Evolutionary conservation across 2,113 vertebrate species (phyloP).

Genomic region (Parus major): DNA sequence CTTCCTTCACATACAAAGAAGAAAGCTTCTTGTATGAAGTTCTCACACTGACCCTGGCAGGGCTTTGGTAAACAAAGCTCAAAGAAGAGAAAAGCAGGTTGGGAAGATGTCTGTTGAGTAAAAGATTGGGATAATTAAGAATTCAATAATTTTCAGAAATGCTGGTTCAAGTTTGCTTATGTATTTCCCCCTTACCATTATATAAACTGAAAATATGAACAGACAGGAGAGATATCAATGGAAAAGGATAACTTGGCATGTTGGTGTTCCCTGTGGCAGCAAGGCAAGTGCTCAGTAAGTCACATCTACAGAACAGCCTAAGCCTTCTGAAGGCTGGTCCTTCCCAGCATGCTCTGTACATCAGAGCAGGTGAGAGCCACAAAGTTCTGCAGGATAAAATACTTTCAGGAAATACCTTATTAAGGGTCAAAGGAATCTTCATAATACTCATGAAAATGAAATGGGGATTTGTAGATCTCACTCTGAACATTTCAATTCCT

Average conservation of each 20-base stretch:
- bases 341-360: not conserved
- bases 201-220: not conserved
- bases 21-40: not conserved
- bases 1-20: not conserved
- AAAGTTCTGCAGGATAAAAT: not conserved
- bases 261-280: not conserved
- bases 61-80: not conserved
- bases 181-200: not conserved
- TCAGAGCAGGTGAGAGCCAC: not conserved
- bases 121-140: not conserved
- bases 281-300: not conserved
- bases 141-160: not conserved
- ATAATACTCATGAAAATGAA: constrained; percentile 42
- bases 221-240: not conserved
- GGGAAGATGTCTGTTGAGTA: not conserved
- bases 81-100: not conserved
- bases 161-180: not conserved
- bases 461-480: constrained; percentile 24
- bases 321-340: not conserved
- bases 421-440: constrained; percentile 15
- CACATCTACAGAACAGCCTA: not conserved
- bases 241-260: not conserved
- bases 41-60: not conserved
- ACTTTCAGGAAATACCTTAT: not conserved
- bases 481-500: constrained; percentile 33